Evolutionary conservation across 1,140 invertebrate species (phyloP).

Genomic region (Drosophila elegans): DNA sequence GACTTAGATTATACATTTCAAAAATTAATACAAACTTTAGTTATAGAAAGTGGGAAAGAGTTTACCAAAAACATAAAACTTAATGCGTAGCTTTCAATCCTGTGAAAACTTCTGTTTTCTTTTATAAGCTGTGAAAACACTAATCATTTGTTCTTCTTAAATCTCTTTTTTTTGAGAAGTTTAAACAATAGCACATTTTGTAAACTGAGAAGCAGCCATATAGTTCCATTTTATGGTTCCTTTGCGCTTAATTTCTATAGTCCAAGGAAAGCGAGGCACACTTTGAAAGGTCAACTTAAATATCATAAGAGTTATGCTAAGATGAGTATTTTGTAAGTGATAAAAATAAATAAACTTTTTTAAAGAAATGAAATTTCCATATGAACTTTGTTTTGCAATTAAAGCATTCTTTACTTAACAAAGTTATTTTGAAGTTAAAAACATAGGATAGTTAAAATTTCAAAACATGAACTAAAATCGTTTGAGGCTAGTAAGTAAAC

Average conservation of each 20-base stretch:
- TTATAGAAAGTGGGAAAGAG: too few species aligned
- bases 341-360: background rate
- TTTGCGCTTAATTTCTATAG: conserved; percentile 23
- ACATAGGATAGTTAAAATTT: too few species aligned
- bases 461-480: too few species aligned
- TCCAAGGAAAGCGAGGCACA: background rate
- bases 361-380: background rate
- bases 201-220: conserved; percentile 2
- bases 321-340: background rate
- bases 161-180: conserved; percentile 13
- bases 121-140: conserved; percentile 9
- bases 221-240: conserved; percentile 31
- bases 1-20: too few species aligned
- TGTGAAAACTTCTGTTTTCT: background rate
- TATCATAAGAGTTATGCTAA: conserved; percentile 10
- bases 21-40: too few species aligned
- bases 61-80: too few species aligned
- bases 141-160: conserved; percentile 3
- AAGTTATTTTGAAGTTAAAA: too few species aligned
- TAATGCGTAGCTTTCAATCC: too few species aligned
- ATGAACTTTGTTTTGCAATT: background rate
- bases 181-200: conserved; percentile 22
- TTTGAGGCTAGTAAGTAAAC: background rate
- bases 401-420: too few species aligned
- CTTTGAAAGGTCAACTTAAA: conserved; percentile 37